Base-by-base conservation (phyloP, 2,797 vertebrate genomes). In the Neoniphon sammara region DNA sequence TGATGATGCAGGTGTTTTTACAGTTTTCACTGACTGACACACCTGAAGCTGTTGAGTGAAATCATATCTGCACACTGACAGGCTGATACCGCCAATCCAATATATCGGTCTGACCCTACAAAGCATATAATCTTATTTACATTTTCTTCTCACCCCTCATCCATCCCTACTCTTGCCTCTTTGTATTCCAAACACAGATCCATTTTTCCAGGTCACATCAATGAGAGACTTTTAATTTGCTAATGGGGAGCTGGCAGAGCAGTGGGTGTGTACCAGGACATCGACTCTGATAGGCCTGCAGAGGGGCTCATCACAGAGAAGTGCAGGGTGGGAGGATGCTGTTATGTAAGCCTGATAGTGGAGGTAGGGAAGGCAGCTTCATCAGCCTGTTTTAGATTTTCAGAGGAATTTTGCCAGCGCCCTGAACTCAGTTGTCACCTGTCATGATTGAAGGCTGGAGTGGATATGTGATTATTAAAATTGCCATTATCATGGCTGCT, bases 211-310 rank as follows among this genome's bases (percentile, higher is more conserved):
- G 80, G 85, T 92, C 84, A 87, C 65, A 76, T 77, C 88, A 81
- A 90, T 74, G 78, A 84, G 77, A 81, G 85, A 71, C 76, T 87
- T 93, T 91, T 92, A 88, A 91, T 93, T 91, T 90, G 73, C 84
- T 92, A 94, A 94, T 93, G 92, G 90, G 78, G 44, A 68, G 61
- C 34, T 61, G 66, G 87, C 80, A 54, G 46, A 67, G 55, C 7
- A 56, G 73, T 39, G 59, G 63, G 69, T 6, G 83, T 61, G 81
- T 52, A 61, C 49, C 3, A 14, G 59, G 49, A 75, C 60, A 60
- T 46, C 15, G 17, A 7, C 2, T 7, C 60, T 36, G 59, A 83
- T 72, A 36, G 77, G 71, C 55, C 47, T 0, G 1, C 21, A 60
- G 23, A 70, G 14, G 55, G 47, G 25, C 21, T 8, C 30, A 20